These are phyloP conservation scores for Macrotis lagotis DNA, from an alignment of 2,113 vertebrate genomes.

Conservation along the genomic window DNA sequence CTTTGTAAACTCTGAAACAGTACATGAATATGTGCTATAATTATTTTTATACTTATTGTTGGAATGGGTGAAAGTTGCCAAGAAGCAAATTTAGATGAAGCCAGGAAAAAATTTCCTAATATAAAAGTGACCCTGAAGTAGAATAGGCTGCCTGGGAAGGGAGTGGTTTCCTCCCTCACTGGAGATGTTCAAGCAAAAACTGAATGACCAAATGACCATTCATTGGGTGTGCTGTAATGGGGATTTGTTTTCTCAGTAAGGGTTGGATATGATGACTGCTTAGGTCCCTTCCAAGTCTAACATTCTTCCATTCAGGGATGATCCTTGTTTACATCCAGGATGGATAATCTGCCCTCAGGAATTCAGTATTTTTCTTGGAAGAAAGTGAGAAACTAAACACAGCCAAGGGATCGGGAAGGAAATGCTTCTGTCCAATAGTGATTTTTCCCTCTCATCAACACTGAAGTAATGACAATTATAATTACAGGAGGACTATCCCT, in stretches of 20 bases:
- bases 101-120: neutral
- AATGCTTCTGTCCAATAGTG: neutral
- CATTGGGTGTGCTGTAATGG: neutral
- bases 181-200: neutral
- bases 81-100: neutral
- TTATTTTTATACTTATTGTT: neutral
- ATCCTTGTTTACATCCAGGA: constrained; percentile 59
- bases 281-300: neutral
- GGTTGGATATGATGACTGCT: neutral
- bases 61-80: neutral
- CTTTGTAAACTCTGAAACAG: neutral
- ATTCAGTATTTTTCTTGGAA: constrained; percentile 70
- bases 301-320: neutral
- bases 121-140: neutral
- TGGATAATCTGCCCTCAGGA: constrained; percentile 46
- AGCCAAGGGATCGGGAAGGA: constrained; percentile 34
- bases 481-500: neutral
- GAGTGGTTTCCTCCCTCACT: neutral
- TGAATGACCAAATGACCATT: neutral
- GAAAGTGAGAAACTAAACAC: constrained; percentile 16
- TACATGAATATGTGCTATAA: neutral
- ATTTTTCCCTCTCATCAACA: constrained; percentile 2
- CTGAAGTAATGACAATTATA: neutral
- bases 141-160: neutral
- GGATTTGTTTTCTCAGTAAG: neutral